Conservation (phyloP, 2,113 vertebrate species). For the Pterocles gutturalis region DNA sequence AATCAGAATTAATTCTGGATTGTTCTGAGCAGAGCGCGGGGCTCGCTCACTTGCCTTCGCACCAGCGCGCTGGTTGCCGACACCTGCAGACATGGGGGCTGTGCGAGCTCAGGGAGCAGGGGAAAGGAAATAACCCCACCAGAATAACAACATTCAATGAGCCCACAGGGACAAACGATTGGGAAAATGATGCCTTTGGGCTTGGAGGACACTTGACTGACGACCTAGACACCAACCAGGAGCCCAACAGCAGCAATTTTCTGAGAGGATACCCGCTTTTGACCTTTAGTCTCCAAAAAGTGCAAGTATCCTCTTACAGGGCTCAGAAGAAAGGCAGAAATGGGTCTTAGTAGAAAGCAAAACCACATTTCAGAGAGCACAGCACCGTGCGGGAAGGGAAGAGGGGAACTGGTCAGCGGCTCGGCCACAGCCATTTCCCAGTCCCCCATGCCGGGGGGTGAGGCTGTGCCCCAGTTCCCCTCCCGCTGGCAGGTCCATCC, state of each 20-base stretch:
- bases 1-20: background rate
- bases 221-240: background rate
- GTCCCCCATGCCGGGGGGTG: accelerated
- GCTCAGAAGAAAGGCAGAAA: background rate
- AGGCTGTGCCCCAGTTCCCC: accelerated
- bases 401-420: background rate
- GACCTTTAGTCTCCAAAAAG: background rate
- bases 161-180: accelerated
- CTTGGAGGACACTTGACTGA: background rate
- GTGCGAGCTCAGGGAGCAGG: background rate
- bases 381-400: background rate
- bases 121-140: background rate
- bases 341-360: background rate
- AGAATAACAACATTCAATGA: accelerated
- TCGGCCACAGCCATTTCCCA: background rate
- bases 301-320: background rate
- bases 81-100: background rate
- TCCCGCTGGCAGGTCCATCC: background rate
- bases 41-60: background rate
- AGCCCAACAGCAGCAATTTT: background rate
- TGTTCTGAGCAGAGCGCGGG: background rate
- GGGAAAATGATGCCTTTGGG: background rate
- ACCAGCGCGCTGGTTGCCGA: accelerated
- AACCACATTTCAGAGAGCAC: background rate
- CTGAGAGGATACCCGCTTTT: background rate